phyloP scores from a whole-genome alignment of 1,140 invertebrate genomes.

The Drosophila busckii region DNA sequence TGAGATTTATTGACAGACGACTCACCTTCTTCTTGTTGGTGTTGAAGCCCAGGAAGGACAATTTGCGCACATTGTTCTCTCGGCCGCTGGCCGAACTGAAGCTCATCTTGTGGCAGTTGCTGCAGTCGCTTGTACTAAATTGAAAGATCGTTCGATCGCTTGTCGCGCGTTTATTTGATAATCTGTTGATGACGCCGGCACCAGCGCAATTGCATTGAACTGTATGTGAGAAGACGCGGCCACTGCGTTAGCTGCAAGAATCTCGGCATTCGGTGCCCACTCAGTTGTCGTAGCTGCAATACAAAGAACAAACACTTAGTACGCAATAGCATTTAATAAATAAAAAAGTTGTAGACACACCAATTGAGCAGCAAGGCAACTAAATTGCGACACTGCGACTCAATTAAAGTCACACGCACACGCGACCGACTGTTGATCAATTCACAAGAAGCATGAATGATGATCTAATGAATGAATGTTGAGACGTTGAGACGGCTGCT shows the following conservation, averaged over 20 bases:
- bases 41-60: slow-evolving; percentile 72
- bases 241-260: slow-evolving; percentile 60
- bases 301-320: slow-evolving; percentile 17
- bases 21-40: slow-evolving; percentile 77
- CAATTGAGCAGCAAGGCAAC: slow-evolving; percentile 54
- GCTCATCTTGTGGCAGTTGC: slow-evolving; percentile 54
- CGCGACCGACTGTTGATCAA: too few relatives aligned
- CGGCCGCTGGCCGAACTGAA: slow-evolving; percentile 67
- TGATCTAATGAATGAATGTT: too few relatives aligned
- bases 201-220: slow-evolving; percentile 48
- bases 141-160: neutral
- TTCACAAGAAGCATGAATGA: too few relatives aligned
- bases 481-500: too few relatives aligned
- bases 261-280: slow-evolving; percentile 64
- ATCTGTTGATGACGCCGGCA: slow-evolving; percentile 38
- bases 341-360: slow-evolving; percentile 12
- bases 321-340: slow-evolving; percentile 66
- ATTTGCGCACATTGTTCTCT: slow-evolving; percentile 73
- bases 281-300: slow-evolving; percentile 7
- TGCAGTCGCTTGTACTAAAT: neutral
- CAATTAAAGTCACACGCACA: slow-evolving; percentile 73
- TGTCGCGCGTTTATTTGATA: slow-evolving; percentile 48
- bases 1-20: neutral
- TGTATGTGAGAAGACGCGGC: slow-evolving; percentile 40
- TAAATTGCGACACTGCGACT: slow-evolving; percentile 58